Conservation (phyloP, 2,888 invertebrate genomes). For the Diadromus collaris region DNA sequence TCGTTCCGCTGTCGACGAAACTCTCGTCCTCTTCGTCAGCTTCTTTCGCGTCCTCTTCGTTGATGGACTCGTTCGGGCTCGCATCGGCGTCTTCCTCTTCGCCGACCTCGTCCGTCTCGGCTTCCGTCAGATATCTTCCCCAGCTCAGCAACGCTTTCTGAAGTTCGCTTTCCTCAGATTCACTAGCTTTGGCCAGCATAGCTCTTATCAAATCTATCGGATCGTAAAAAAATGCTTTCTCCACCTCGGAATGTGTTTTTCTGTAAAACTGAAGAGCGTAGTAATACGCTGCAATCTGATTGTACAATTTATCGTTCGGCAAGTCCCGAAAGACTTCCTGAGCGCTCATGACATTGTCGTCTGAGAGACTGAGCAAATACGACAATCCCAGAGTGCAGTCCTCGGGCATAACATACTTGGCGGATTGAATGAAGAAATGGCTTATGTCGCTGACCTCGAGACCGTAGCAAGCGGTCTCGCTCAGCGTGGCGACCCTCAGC, state of each 20-base stretch:
- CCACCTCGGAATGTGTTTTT: slow-evolving; percentile 62
- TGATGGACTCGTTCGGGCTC: slow-evolving; percentile 16
- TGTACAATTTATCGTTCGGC: slow-evolving; percentile 69
- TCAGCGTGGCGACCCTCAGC: slow-evolving; percentile 77
- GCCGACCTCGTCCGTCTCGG: slow-evolving; percentile 12
- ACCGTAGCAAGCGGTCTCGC: slow-evolving; percentile 77
- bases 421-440: slow-evolving; percentile 80
- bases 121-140: slow-evolving; percentile 49
- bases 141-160: slow-evolving; percentile 64
- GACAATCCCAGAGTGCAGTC: slow-evolving; percentile 81
- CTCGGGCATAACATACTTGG: slow-evolving; percentile 80
- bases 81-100: slow-evolving; percentile 33
- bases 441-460: slow-evolving; percentile 74
- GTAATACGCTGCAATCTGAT: slow-evolving; percentile 74
- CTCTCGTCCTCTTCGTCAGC: slow-evolving; percentile 29
- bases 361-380: slow-evolving; percentile 80
- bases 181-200: slow-evolving; percentile 60
- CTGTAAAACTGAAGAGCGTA: slow-evolving; percentile 71
- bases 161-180: slow-evolving; percentile 55
- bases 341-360: slow-evolving; percentile 67
- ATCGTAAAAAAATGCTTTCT: slow-evolving; percentile 68
- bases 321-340: slow-evolving; percentile 71
- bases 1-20: slow-evolving; percentile 26
- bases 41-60: slow-evolving; percentile 8
- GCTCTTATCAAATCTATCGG: slow-evolving; percentile 71